Evolutionary conservation across 2,888 invertebrate species (phyloP).

Genomic region (Ptilodon capucinus): DNA sequence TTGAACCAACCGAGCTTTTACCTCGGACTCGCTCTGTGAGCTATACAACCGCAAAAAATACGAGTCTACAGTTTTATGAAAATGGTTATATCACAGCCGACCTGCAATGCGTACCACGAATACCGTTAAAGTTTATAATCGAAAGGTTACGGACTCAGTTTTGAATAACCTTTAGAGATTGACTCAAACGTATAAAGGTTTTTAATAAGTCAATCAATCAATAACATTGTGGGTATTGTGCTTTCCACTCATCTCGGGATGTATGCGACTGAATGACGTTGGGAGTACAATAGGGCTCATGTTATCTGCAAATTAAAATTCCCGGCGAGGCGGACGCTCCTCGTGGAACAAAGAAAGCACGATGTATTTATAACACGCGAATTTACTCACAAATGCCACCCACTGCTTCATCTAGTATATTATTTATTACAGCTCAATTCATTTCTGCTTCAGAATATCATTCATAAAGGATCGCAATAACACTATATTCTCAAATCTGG

Average conservation of each 20-base stretch:
- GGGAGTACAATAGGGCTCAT: constrained; percentile 25
- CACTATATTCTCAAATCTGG: neutral
- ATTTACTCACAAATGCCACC: constrained; percentile 25
- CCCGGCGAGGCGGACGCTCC: constrained; percentile 13
- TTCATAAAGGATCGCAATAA: neutral
- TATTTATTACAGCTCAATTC: constrained; percentile 11
- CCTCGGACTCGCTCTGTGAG: constrained; percentile 3
- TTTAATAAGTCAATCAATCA: neutral
- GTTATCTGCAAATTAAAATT: constrained; percentile 43
- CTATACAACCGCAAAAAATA: constrained; percentile 9
- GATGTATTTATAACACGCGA: constrained; percentile 27
- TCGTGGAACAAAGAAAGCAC: constrained; percentile 31
- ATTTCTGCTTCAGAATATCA: constrained; percentile 9
- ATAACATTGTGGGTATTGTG: neutral
- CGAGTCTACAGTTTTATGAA: constrained; percentile 7
- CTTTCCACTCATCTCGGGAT: neutral
- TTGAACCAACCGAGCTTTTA: constrained; percentile 15
- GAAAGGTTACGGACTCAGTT: constrained; percentile 7
- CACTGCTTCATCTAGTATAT: constrained; percentile 22
- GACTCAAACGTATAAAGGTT: too few species aligned
- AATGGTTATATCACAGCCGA: constrained; percentile 23
- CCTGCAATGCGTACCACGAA: constrained; percentile 24
- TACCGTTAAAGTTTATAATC: constrained; percentile 5
- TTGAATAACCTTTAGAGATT: constrained; percentile 9
- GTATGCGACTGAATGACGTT: constrained; percentile 22